A percentile compares a stretch with the other conserved stretches of the same genome.
Conservation (phyloP, 1,140 invertebrate species). For the Sitodiplosis mosellana region DNA sequence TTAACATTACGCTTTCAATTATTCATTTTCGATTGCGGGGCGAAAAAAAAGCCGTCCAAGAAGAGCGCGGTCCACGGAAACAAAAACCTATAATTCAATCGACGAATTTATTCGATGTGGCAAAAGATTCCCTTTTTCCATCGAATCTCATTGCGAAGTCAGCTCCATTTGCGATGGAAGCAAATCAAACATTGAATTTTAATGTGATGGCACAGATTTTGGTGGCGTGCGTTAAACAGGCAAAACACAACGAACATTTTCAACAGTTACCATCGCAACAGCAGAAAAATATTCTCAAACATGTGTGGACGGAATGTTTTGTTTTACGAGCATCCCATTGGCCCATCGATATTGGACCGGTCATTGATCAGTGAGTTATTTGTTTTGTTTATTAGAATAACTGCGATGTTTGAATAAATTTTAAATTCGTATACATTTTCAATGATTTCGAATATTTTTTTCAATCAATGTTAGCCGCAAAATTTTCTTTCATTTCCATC, state of each 20-base stretch:
- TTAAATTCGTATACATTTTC: background rate
- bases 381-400: background rate
- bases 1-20: too few relatives aligned
- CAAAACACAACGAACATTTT: constrained; percentile 33
- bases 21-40: too few relatives aligned
- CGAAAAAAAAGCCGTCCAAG: constrained; percentile 57
- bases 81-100: constrained; percentile 16
- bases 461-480: background rate
- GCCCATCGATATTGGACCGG: constrained; percentile 30
- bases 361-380: constrained; percentile 13
- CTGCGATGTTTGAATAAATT: background rate
- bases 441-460: background rate
- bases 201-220: constrained; percentile 36
- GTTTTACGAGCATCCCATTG: constrained; percentile 37
- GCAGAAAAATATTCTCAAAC: constrained; percentile 32
- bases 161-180: background rate
- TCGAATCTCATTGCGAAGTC: background rate
- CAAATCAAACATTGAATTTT: constrained; percentile 22
- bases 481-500: background rate
- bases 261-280: constrained; percentile 24
- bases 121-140: background rate
- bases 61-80: constrained; percentile 54
- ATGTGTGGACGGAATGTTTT: constrained; percentile 38
- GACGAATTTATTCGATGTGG: constrained; percentile 2
- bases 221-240: constrained; percentile 30